phyloP scores from a whole-genome alignment of 2,888 invertebrate species.

The Chirona hameri region DNA sequence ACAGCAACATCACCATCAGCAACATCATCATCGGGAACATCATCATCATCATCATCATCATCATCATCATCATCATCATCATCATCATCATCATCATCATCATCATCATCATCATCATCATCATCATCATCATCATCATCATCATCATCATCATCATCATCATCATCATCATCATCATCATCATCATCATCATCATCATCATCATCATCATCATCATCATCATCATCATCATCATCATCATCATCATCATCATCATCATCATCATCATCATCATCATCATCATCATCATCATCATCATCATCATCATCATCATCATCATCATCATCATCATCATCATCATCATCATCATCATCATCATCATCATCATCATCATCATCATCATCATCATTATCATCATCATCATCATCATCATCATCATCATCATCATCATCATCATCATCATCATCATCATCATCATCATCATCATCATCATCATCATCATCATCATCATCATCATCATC shows the following conservation, averaged over 20 bases:
- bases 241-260: constrained; percentile 22
- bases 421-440: constrained; percentile 22
- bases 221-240: constrained; percentile 22
- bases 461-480: constrained; percentile 22
- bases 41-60: too few species aligned
- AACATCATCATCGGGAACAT: too few species aligned
- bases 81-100: constrained; percentile 22
- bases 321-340: constrained; percentile 22
- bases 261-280: constrained; percentile 22
- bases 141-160: constrained; percentile 22
- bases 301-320: constrained; percentile 22
- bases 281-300: constrained; percentile 22
- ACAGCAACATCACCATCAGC: too few species aligned
- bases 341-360: constrained; percentile 22
- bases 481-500: constrained; percentile 22
- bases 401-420: constrained; percentile 22
- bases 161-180: constrained; percentile 22
- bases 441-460: constrained; percentile 22
- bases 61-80: too few species aligned
- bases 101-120: constrained; percentile 22
- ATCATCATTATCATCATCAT: constrained; percentile 22
- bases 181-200: constrained; percentile 22
- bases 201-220: constrained; percentile 22
- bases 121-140: constrained; percentile 22
- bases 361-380: constrained; percentile 22